Evolutionary conservation across 2,797 vertebrate genomes (phyloP).

Genomic region (Distichodus sexfasciatus): DNA sequence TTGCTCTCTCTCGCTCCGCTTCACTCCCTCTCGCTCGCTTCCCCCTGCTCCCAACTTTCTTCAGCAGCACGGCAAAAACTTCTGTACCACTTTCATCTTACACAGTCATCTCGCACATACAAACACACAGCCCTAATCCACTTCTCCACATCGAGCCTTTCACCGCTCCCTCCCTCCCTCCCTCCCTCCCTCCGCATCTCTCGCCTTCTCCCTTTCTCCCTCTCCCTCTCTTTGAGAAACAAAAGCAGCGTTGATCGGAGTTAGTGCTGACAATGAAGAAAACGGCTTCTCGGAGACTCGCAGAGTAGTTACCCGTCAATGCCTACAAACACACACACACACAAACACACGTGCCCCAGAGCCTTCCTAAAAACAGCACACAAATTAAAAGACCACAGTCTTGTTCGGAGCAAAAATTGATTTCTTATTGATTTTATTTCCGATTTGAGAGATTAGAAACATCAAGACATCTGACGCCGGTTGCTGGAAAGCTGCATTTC

Average conservation of each 20-base stretch:
- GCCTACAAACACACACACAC: constrained; percentile 11
- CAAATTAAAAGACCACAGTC: background rate
- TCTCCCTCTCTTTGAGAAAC: constrained; percentile 22
- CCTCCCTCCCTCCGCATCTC: background rate
- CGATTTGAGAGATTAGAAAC: constrained; percentile 1
- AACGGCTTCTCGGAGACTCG: constrained; percentile 28
- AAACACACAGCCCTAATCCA: constrained; percentile 23
- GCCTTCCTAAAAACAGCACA: constrained; percentile 42
- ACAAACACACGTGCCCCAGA: constrained; percentile 9
- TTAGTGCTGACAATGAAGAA: constrained; percentile 38
- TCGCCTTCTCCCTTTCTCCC: background rate
- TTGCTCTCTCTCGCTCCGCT: constrained; percentile 13
- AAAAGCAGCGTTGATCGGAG: constrained; percentile 36
- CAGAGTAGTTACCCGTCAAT: constrained; percentile 20
- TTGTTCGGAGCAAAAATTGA: background rate
- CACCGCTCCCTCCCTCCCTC: background rate
- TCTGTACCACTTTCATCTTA: constrained; percentile 24
- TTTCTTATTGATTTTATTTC: background rate
- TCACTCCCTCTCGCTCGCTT: background rate
- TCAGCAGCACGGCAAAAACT: constrained; percentile 13
- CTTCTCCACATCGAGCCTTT: constrained; percentile 2
- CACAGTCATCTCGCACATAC: background rate
- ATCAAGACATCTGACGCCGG: background rate
- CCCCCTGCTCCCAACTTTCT: constrained; percentile 22
- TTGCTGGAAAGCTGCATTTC: background rate